Evolutionary conservation across 2,797 vertebrate genomes (phyloP), one percentile per base, ranked within the genome.

Genomic region (Eremophila alpestris): DNA sequence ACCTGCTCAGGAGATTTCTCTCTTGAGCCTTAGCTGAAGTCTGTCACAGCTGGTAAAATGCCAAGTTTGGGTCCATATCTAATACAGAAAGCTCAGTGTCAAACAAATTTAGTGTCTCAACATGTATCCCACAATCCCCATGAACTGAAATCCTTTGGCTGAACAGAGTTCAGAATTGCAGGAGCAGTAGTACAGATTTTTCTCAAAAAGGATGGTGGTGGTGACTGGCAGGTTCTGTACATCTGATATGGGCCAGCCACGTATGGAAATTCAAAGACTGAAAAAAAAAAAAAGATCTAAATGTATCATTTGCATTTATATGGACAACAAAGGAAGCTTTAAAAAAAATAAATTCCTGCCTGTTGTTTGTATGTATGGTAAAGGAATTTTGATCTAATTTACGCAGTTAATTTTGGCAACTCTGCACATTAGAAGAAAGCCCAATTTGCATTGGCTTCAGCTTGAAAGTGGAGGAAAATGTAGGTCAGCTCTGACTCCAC

Each of bases 311-410:
- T 79, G 18, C 5, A 30, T 80, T 92, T 46, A 1, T 40, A 56
- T 60, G 78, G 63, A 56, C 55, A 71, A 84, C 34, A 70, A 59
- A 79, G 15, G 18, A 55, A 82, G 19, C n/a, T 16, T 68, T 5
- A 6, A 62, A 71, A 88, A 58, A 59, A 45, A 38, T 10, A 38
- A 11, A n/a, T n/a, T 29, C 43, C 40, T 77, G 27, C 16, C 22
- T 45, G 24, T 74, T 26, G 12, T 67, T 92, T 80, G 60, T 87
- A 2, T 81, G 41, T 41, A 4, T 36, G 21, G 41, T 41, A 77
- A 70, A 80, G 56, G 49, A 87, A 79, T 92, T 91, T 74, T 68
- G 45, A 54, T 76, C 9, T 92, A 46, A 77, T 93, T 87, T 77
- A 70, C 60, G 10, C 52, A 77, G 59, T 70, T 67, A 52, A 87